Base-by-base conservation (phyloP, 2,888 invertebrate species). In the Biston betularia region DNA sequence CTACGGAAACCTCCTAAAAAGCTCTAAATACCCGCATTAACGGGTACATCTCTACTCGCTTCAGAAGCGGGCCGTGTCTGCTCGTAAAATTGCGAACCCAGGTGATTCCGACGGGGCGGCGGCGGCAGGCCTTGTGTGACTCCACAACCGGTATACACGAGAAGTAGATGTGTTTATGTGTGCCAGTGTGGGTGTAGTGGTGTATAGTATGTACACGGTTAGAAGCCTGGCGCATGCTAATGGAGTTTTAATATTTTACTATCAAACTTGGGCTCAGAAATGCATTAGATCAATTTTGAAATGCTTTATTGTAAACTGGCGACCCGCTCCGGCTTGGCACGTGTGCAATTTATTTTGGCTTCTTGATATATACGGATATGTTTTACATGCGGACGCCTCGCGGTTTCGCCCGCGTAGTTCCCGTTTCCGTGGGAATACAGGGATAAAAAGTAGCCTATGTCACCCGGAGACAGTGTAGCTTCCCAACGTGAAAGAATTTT, bases 11-110 rank as follows among this genome's bases (percentile, higher is more conserved):
- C 24, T 24, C 24, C n/a, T n/a, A 24, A 24, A 24, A 24, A 24
- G 1, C 24, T 24, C 24, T 24, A 24, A 24, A 24, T 24, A 24
- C 24, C 24, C 24, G 24, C 24, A 24, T 24, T 2, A 2, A 24
- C 45, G 12, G 49, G 54, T 72, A 34, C 83, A 71, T 53, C 79
- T 48, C 79, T 80, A 74, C 75, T 75, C 74, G 78, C 55, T 62
- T 48, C 49, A 57, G 81, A 80, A 77, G 74, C 75, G 83, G 84
- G 85, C 79, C 78, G 81, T 33, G 24, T 79, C 87, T 81, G 88
- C 84, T 91, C 91, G 89, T 92, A 92, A 92, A 92, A 90, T 89
- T 88, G 90, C 88, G 89, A 87, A 89, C 84, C 89, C 92, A 92
- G 92, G 92, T 92, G 92, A 92, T 91, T 87, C 89, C 84, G 89